Evolutionary conservation across 2,113 vertebrate genomes (phyloP).

Genomic region (Silurus asotus): DNA sequence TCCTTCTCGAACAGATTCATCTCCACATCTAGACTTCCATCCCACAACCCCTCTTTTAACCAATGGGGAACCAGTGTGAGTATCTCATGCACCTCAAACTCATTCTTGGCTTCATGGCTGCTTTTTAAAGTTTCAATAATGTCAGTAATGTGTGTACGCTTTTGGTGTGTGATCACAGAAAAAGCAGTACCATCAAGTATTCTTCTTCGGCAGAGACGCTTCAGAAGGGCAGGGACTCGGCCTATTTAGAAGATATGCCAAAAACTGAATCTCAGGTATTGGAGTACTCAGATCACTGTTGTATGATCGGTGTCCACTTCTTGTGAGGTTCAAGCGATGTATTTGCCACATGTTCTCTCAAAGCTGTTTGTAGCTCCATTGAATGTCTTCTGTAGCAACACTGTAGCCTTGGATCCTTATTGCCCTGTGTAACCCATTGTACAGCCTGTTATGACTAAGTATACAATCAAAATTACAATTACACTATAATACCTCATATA

Average conservation of each 20-base stretch:
- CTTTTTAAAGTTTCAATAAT: background rate
- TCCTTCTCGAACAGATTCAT: conserved; percentile 50
- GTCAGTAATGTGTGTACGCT: conserved; percentile 24
- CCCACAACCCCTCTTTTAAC: conserved; percentile 73
- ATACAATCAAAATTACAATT: background rate
- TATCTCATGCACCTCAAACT: conserved; percentile 35
- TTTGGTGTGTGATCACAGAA: conserved; percentile 44
- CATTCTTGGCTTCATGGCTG: background rate
- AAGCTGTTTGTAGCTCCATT: background rate
- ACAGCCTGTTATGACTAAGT: background rate
- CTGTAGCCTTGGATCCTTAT: too few relatives aligned
- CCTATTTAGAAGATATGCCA: conserved; percentile 84
- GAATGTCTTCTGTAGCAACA: background rate
- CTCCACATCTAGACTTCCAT: conserved; percentile 59
- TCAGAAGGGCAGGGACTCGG: conserved; percentile 73
- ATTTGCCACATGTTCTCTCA: background rate
- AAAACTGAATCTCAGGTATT: conserved; percentile 67
- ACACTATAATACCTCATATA: background rate
- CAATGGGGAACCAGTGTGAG: conserved; percentile 84
- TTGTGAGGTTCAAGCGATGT: background rate
- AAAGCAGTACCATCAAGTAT: conserved; percentile 80
- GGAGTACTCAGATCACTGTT: background rate
- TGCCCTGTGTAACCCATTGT: background rate
- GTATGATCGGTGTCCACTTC: background rate
- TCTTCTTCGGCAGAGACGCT: conserved; percentile 83